These are phyloP conservation scores for Sinocyclocheilus anshuiensis DNA, from an alignment of 2,113 vertebrate species.

Conservation along the genomic window DNA sequence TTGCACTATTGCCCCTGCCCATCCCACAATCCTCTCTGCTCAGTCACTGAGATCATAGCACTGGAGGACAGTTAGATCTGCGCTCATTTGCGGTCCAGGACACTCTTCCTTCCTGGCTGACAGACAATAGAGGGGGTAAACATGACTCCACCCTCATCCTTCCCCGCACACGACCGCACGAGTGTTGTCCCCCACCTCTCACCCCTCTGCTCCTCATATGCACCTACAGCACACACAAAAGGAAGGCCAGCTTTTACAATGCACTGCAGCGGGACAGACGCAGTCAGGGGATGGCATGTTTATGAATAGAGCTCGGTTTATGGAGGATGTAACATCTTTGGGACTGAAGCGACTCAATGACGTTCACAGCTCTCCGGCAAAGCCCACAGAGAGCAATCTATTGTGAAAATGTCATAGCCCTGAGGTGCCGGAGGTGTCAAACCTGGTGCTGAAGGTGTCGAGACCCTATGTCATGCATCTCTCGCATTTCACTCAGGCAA, in stretches of 20 bases:
- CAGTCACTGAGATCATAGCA: slow-evolving; percentile 47
- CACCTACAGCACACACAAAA: slow-evolving; percentile 31
- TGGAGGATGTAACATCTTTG: slow-evolving; percentile 54
- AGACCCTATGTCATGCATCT: slow-evolving; percentile 10
- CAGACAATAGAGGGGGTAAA: slow-evolving; percentile 77
- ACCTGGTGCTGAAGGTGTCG: slow-evolving; percentile 29
- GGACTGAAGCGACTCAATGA: slow-evolving; percentile 18
- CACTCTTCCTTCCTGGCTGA: slow-evolving; percentile 76
- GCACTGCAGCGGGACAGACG: slow-evolving; percentile 19
- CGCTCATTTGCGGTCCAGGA: slow-evolving; percentile 62
- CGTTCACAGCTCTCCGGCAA: slow-evolving; percentile 44
- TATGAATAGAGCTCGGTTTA: slow-evolving; percentile 51
- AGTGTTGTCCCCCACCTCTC: slow-evolving; percentile 33
- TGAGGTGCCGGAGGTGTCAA: slow-evolving; percentile 46
- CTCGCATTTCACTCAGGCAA: slow-evolving; percentile 25
- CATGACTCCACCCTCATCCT: slow-evolving; percentile 58
- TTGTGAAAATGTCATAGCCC: slow-evolving; percentile 37
- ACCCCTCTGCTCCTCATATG: neutral
- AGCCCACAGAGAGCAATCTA: slow-evolving; percentile 29
- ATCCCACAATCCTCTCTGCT: slow-evolving; percentile 39
- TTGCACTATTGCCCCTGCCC: slow-evolving; percentile 50
- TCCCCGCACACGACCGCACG: slow-evolving; percentile 56
- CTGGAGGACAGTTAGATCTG: slow-evolving; percentile 50
- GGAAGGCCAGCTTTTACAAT: slow-evolving; percentile 51
- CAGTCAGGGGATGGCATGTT: slow-evolving; percentile 20